phyloP scores from a whole-genome alignment of 2,113 vertebrate species.

The Phalacrocorax pelagicus region DNA sequence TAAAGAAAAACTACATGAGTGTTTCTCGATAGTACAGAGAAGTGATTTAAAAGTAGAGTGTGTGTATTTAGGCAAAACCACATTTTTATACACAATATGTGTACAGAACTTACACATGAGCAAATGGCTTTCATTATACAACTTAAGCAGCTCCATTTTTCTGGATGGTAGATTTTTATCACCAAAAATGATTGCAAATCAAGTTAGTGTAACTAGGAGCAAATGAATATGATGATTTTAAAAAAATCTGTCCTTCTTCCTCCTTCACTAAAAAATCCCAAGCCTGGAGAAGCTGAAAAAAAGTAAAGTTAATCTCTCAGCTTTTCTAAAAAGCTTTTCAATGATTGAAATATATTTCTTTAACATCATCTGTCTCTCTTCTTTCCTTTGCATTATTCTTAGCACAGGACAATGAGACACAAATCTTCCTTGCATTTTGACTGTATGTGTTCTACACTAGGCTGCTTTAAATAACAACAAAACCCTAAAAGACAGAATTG shows the following conservation, averaged over 20 bases:
- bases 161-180: not conserved
- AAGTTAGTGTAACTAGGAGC: not conserved
- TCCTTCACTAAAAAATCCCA: not conserved
- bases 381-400: not conserved
- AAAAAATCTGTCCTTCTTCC: not conserved
- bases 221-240: not conserved
- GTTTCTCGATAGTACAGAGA: not conserved
- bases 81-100: fast-evolving
- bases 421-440: not conserved
- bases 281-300: not conserved
- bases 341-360: not conserved
- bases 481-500: not conserved
- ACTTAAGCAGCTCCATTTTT: not conserved
- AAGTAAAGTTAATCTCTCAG: not conserved
- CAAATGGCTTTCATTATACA: not conserved
- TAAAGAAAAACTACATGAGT: not conserved
- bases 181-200: not conserved
- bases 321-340: not conserved
- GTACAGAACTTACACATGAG: not conserved
- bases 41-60: not conserved
- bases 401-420: not conserved
- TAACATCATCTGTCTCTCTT: not conserved
- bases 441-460: not conserved
- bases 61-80: not conserved
- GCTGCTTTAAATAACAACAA: not conserved